phyloP scores from a whole-genome alignment of 2,888 invertebrate species.

The Zygogramma bicolorata region DNA sequence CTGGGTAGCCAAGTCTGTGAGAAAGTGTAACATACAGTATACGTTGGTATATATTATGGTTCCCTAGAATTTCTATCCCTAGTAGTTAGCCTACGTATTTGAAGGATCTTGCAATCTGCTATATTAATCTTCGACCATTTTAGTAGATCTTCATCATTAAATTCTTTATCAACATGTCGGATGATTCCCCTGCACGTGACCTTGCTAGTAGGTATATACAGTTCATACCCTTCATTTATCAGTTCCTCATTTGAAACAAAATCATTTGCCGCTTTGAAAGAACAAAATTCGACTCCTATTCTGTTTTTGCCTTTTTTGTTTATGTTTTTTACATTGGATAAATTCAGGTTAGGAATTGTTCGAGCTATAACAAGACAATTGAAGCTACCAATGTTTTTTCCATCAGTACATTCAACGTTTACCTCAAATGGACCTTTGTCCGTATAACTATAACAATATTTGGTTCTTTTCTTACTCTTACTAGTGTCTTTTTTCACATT shows the following conservation, averaged over 20 bases:
- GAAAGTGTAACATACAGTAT: not conserved
- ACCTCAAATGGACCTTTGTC: too few species aligned
- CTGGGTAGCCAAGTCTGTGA: not conserved
- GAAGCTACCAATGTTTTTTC: too few species aligned
- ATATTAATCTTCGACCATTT: not conserved
- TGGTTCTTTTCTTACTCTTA: too few species aligned
- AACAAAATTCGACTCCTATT: too few species aligned
- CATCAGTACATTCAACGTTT: too few species aligned
- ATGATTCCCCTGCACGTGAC: not conserved
- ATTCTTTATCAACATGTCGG: not conserved
- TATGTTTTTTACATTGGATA: too few species aligned
- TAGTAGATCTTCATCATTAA: not conserved
- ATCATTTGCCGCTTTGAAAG: not conserved
- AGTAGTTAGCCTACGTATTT: not conserved
- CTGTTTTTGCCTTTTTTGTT: too few species aligned
- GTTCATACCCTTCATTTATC: not conserved
- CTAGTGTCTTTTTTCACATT: too few species aligned
- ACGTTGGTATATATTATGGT: not conserved
- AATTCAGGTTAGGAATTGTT: too few species aligned
- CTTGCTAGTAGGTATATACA: not conserved
- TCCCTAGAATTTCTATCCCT: not conserved
- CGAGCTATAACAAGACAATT: too few species aligned
- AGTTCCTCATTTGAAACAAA: not conserved
- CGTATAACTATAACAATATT: too few species aligned
- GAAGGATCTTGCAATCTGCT: not conserved